Base-by-base conservation (phyloP, 1,140 invertebrate species). In the Mylabris phalerata region DNA sequence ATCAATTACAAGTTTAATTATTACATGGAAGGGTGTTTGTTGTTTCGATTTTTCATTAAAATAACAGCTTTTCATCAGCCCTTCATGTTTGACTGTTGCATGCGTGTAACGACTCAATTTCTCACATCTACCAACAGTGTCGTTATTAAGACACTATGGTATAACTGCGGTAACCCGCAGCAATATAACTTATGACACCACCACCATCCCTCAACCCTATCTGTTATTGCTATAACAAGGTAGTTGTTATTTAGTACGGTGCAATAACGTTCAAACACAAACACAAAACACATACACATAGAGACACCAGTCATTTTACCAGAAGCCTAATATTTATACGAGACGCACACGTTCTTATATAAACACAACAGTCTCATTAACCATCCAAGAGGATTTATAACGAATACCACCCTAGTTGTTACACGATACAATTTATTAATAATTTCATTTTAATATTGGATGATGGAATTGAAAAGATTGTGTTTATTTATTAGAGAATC, bases 291-390 rank as follows among this genome's bases (percentile, higher is more conserved):
- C 27, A 7, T 32, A 32, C 7, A 32, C 27, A 32, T 7, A 32
- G 4, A 32, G 27, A 55, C 52, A 55, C 52, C 46, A 55, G 26
- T 55, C 52, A 55, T 55, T 44, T 55, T 44, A 46, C 44, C 52
- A 55, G 43, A 55, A 55, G 52, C 52, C 52, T 47, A 46, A 46
- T 55, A 55, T 55, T 55, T 55, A 55, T 55, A 55, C 52, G 32
- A 48, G 38, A 55, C 47, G 46, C 52, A 55, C 52, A 44, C 52
- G 52, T 44, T 55, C 3, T 47, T 55, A 41, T 40, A 46, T 47
- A 55, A 47, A 55, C 52, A 19, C 19, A 46, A 47, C 38, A 48
- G 45, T 55, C 43, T 55, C 44, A 47, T 47, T 55, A 46, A 55
- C 52, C 24, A 48, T 46, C 52, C 52, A 39, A 46, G 43, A 26